phyloP scores from a whole-genome alignment of 2,797 vertebrate species.

The Catostomus latipinnis region DNA sequence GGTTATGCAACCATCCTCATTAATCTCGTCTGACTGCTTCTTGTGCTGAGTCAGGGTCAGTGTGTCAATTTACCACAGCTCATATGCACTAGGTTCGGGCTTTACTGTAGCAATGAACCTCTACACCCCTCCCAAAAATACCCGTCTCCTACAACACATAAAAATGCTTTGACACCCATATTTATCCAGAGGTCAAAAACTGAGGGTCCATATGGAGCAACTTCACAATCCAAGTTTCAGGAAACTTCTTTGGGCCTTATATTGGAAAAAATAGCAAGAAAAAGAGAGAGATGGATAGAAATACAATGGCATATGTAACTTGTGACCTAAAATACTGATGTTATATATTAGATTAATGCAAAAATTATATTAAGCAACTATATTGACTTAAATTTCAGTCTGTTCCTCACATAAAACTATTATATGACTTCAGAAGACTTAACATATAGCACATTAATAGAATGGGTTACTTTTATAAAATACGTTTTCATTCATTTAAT shows the following conservation, averaged over 20 bases:
- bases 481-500: too few species aligned
- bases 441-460: too few species aligned
- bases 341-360: too few species aligned
- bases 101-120: conserved; percentile 41
- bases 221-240: conserved; percentile 57
- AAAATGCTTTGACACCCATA: conserved; percentile 55
- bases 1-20: conserved; percentile 65
- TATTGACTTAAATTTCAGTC: too few species aligned
- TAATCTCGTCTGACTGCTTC: conserved; percentile 66
- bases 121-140: conserved; percentile 32
- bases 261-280: not conserved
- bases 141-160: conserved; percentile 26
- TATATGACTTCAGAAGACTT: too few species aligned
- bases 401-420: too few species aligned
- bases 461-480: too few species aligned
- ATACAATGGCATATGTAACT: too few species aligned
- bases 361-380: too few species aligned
- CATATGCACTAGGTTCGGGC: conserved; percentile 46
- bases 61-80: conserved; percentile 53
- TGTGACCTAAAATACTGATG: too few species aligned
- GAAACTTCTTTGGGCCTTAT: conserved; percentile 50
- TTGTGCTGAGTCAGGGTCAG: conserved; percentile 55
- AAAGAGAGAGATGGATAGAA: too few species aligned
- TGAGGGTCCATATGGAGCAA: conserved; percentile 52
- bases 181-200: conserved; percentile 49